Conservation (phyloP, 2,113 vertebrate species). For the Myiagra hebetior region DNA sequence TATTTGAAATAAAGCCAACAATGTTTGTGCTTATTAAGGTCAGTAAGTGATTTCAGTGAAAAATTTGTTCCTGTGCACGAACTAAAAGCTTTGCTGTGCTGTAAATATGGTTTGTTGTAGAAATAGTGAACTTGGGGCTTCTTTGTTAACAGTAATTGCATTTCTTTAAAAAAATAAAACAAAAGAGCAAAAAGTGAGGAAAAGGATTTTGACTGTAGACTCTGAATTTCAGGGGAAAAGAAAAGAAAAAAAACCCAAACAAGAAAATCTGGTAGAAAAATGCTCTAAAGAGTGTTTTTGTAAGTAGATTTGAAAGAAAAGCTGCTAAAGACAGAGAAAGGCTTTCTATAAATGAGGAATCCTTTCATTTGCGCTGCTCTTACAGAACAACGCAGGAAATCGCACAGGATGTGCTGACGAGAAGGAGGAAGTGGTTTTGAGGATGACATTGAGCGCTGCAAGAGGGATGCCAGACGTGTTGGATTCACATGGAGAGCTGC, state of each 20-base stretch:
- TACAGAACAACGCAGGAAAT: constrained; percentile 20
- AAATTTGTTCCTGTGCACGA: not conserved
- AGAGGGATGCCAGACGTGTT: not conserved
- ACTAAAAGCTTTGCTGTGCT: not conserved
- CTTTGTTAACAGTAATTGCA: not conserved
- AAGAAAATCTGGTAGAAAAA: not conserved
- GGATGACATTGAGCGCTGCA: not conserved
- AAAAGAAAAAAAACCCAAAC: not conserved
- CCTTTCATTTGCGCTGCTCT: not conserved
- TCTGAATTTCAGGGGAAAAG: not conserved
- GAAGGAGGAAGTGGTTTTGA: constrained; percentile 24
- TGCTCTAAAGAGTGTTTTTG: not conserved
- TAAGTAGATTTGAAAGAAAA: not conserved
- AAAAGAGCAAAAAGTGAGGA: not conserved
- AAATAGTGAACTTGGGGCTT: not conserved
- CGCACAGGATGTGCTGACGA: not conserved
- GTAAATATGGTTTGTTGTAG: not conserved
- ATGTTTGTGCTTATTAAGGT: not conserved
- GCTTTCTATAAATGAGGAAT: constrained; percentile 4
- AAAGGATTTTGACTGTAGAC: not conserved
- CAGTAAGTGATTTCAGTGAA: not conserved
- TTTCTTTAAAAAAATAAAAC: not conserved
- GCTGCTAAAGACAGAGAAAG: not conserved
- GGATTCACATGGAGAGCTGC: fast-evolving
- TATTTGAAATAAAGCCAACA: not conserved